phyloP scores from a whole-genome alignment of 2,888 invertebrate species.

The Epinotia brunnichana region DNA sequence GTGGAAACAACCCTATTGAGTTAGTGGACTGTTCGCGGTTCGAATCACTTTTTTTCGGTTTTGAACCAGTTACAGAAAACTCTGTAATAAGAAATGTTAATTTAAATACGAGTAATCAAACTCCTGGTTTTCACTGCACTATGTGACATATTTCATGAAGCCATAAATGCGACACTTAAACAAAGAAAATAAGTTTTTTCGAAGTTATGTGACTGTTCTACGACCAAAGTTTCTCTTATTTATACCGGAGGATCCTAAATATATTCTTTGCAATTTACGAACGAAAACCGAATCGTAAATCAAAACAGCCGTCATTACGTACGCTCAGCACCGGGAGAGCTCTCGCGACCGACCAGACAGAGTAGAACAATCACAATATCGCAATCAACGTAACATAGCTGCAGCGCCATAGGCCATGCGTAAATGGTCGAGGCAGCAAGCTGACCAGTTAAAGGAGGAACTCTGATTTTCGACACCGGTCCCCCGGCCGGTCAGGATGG shows the following conservation, averaged over 20 bases:
- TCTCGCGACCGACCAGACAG: conserved; percentile 38
- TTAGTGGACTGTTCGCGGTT: conserved; percentile 18
- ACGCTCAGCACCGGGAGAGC: conserved; percentile 56
- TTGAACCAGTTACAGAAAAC: conserved; percentile 17
- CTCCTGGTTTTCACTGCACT: background rate
- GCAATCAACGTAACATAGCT: conserved; percentile 57
- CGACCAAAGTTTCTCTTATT: conserved; percentile 39
- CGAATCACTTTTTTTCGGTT: conserved; percentile 12
- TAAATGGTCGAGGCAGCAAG: conserved; percentile 56
- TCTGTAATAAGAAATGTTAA: background rate
- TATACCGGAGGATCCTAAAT: conserved; percentile 46
- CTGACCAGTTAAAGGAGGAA: conserved; percentile 60
- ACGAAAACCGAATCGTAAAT: conserved; percentile 63
- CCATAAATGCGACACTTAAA: conserved; percentile 25
- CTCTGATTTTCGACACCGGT: conserved; percentile 55
- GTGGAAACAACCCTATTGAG: too few species aligned
- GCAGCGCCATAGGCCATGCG: conserved; percentile 58
- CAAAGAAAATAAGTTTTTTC: conserved; percentile 14
- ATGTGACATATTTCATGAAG: background rate
- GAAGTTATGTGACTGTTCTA: conserved; percentile 26
- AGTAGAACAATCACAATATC: conserved; percentile 57
- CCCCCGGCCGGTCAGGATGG: conserved; percentile 35
- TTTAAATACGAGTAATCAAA: background rate
- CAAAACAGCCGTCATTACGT: conserved; percentile 62
- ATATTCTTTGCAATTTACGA: conserved; percentile 50